A percentile compares a stretch with the other conserved stretches of the same genome.
These are phyloP conservation scores for Chouioia cunea DNA, from an alignment of 2,888 invertebrate genomes.

Conservation along the genomic window DNA sequence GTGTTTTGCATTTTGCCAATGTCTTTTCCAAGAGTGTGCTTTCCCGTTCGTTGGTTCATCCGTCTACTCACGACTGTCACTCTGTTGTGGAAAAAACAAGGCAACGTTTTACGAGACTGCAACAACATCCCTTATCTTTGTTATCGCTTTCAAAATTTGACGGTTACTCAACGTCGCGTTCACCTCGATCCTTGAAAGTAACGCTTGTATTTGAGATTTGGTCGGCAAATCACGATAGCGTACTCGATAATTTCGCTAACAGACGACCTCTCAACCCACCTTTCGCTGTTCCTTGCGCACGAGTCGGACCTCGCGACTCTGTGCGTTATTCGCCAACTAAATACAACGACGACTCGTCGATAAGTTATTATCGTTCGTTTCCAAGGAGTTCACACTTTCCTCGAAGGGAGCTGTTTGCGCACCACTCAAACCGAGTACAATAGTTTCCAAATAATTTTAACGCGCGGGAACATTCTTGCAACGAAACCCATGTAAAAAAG, in stretches of 20 bases:
- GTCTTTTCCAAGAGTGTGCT: slow-evolving; percentile 2
- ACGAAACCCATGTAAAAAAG: too few relatives aligned
- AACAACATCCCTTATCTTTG: background rate
- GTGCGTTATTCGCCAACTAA: slow-evolving; percentile 7
- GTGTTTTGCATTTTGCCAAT: slow-evolving; percentile 1
- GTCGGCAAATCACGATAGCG: too few relatives aligned
- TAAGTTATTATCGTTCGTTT: slow-evolving; percentile 1
- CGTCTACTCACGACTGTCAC: slow-evolving; percentile 23
- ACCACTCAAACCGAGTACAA: slow-evolving; percentile 33
- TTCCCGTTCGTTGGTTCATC: slow-evolving; percentile 26
- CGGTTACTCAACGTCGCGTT: slow-evolving; percentile 19
- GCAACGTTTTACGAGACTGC: background rate
- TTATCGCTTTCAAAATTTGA: slow-evolving; percentile 17
- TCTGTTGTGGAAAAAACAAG: slow-evolving; percentile 11
- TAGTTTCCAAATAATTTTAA: slow-evolving; percentile 25
- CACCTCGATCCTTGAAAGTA: slow-evolving; percentile 31
- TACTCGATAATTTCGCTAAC: too few relatives aligned
- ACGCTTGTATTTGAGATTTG: background rate
- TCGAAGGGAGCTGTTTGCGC: slow-evolving; percentile 29
- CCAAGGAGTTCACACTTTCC: slow-evolving; percentile 13
- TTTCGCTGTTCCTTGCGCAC: slow-evolving; percentile 28
- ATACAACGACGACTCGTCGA: slow-evolving; percentile 15
- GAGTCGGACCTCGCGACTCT: slow-evolving; percentile 6
- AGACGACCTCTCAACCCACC: background rate
- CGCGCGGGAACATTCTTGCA: slow-evolving; percentile 19